These are phyloP conservation scores for Fopius arisanus DNA, from an alignment of 1,140 invertebrate species.

Conservation along the genomic window DNA sequence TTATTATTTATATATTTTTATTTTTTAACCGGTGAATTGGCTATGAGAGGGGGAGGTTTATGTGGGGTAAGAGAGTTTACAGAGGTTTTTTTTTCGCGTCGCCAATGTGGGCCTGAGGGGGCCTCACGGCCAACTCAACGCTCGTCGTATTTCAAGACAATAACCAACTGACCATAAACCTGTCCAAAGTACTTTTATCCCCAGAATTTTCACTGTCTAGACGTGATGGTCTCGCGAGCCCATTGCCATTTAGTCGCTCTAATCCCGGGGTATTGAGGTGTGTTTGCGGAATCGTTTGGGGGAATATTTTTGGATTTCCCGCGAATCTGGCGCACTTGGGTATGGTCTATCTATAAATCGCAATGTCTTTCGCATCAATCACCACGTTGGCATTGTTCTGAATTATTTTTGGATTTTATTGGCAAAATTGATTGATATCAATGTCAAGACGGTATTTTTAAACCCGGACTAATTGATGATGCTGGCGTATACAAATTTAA, in stretches of 20 bases:
- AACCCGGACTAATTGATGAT: background rate
- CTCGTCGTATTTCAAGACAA: slow-evolving; percentile 41
- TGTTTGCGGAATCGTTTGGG: background rate
- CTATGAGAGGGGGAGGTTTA: background rate
- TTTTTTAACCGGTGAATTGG: background rate
- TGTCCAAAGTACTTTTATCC: slow-evolving; percentile 38
- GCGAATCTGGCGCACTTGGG: background rate
- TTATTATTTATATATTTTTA: no score
- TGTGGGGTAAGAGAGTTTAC: background rate
- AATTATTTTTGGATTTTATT: slow-evolving; percentile 9
- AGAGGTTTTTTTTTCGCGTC: background rate
- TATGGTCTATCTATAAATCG: background rate
- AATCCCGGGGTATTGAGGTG: background rate
- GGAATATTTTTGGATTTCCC: background rate
- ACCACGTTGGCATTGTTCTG: background rate
- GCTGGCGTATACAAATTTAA: background rate
- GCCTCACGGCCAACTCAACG: background rate
- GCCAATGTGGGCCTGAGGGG: background rate
- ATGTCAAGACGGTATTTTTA: background rate
- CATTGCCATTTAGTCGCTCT: background rate
- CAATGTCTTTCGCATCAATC: background rate
- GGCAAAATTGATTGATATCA: background rate
- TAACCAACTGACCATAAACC: slow-evolving; percentile 48
- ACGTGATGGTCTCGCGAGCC: background rate
- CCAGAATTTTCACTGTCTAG: slow-evolving; percentile 13